These are phyloP conservation scores for Cebidichthys violaceus DNA, from an alignment of 2,113 vertebrate genomes.

Conservation along the genomic window DNA sequence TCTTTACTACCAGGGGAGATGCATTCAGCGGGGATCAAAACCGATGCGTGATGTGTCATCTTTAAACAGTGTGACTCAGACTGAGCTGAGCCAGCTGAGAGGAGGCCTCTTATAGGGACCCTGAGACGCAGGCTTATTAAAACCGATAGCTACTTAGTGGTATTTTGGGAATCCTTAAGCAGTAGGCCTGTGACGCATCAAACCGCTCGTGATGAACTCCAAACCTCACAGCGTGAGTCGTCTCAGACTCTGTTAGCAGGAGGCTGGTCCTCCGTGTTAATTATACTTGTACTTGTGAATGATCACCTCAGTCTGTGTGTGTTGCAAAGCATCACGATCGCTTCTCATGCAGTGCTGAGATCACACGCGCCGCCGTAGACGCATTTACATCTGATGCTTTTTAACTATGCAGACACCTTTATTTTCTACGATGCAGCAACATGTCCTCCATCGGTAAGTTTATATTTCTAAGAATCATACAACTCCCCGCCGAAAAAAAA, in stretches of 20 bases:
- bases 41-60: constrained; percentile 8
- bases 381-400: not conserved
- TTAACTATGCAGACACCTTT: not conserved
- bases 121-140: constrained; percentile 54
- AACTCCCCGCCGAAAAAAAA: not conserved
- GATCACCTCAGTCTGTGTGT: not conserved
- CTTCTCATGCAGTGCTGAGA: not conserved
- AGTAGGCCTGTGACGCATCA: constrained; percentile 49
- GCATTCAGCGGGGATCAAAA: not conserved
- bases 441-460: not conserved
- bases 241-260: constrained; percentile 44
- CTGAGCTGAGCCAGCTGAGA: constrained; percentile 22
- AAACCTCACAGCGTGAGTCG: constrained; percentile 45
- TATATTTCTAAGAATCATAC: constrained; percentile 12
- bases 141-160: constrained; percentile 58
- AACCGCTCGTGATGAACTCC: constrained; percentile 43
- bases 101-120: constrained; percentile 28
- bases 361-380: no score
- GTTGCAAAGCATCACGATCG: not conserved
- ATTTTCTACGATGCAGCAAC: not conserved
- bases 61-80: constrained; percentile 2
- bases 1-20: not conserved
- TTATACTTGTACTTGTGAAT: constrained; percentile 43
- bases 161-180: constrained; percentile 68
- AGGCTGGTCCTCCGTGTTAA: constrained; percentile 31